Evolutionary conservation across 2,113 vertebrate species (phyloP).

Genomic region (Thunnus maccoyii): DNA sequence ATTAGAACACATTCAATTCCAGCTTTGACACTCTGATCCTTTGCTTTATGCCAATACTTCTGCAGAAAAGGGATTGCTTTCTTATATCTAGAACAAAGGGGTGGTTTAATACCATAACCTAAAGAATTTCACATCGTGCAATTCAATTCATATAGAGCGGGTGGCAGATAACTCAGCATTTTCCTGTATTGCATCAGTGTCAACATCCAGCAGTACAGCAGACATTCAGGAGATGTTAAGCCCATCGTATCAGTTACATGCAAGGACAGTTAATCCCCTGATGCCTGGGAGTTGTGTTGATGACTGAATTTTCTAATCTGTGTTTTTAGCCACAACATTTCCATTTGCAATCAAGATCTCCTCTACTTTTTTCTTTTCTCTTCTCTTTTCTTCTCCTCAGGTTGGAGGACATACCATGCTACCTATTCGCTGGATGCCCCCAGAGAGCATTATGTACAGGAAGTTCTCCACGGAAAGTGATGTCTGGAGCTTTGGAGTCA

Average conservation of each 20-base stretch:
- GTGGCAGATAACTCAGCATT: constrained; percentile 54
- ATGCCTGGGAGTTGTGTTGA: constrained; percentile 41
- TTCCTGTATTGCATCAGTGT: constrained; percentile 46
- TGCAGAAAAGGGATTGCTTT: constrained; percentile 32
- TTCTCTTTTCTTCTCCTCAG: constrained; percentile 71
- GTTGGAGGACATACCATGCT: constrained; percentile 99
- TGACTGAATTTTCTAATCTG: constrained; percentile 47
- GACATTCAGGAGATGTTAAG: constrained; percentile 62
- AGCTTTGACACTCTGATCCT: constrained; percentile 41
- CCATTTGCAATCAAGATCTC: constrained; percentile 35
- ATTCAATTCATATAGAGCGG: constrained; percentile 37
- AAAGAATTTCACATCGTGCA: constrained; percentile 35
- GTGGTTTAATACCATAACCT: constrained; percentile 36
- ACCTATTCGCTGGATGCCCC: constrained; percentile 99
- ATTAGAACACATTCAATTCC: constrained; percentile 31
- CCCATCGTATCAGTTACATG: constrained; percentile 53
- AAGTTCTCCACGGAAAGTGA: constrained; percentile 99
- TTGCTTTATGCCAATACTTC: constrained; percentile 12
- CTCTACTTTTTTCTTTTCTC: not conserved
- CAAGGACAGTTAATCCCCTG: constrained; percentile 65
- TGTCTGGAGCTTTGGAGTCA: constrained; percentile 98
- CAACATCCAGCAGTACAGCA: constrained; percentile 30
- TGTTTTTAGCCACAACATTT: constrained; percentile 14
- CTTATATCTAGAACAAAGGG: constrained; percentile 37
- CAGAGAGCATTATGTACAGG: constrained; percentile 99